A percentile compares a stretch with the other conserved stretches of the same genome.
Evolutionary conservation across 1,140 invertebrate genomes (phyloP).

Genomic region (Panagrolaimus sp.): DNA sequence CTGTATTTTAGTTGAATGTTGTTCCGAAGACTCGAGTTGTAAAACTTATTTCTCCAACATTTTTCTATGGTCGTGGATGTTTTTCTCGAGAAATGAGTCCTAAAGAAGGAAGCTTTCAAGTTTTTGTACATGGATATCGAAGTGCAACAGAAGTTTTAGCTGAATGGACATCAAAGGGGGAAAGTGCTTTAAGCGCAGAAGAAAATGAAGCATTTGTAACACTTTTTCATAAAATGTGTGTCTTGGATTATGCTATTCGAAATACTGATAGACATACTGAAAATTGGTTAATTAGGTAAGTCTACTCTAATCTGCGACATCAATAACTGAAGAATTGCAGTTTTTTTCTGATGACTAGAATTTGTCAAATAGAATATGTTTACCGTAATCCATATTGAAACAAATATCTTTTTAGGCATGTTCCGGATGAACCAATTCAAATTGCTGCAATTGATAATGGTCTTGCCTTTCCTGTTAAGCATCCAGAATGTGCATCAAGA

Average conservation of each 20-base stretch:
- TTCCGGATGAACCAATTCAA: conserved; percentile 44
- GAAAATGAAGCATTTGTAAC: conserved; percentile 39
- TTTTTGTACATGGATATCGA: conserved; percentile 50
- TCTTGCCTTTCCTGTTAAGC: conserved; percentile 53
- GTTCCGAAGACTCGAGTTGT: conserved; percentile 53
- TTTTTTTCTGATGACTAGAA: too few relatives aligned
- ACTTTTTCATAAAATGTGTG: conserved; percentile 49
- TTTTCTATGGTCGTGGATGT: conserved; percentile 40
- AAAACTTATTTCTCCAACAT: conserved; percentile 45
- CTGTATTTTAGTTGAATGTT: conserved; percentile 39
- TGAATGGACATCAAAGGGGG: conserved; percentile 46
- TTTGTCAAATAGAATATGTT: too few relatives aligned
- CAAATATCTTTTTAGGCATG: conserved; percentile 45
- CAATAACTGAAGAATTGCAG: neutral
- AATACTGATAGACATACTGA: conserved; percentile 53
- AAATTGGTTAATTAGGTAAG: conserved; percentile 47
- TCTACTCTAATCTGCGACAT: neutral
- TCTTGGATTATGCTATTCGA: conserved; percentile 51
- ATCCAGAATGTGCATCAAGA: conserved; percentile 44
- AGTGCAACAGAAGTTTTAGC: conserved; percentile 41
- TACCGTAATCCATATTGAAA: too few relatives aligned
- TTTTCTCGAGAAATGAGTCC: conserved; percentile 39
- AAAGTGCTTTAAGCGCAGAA: conserved; percentile 25
- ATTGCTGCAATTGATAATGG: conserved; percentile 55
- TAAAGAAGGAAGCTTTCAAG: conserved; percentile 53